phyloP scores from a whole-genome alignment of 2,113 vertebrate genomes.

The Sapayoa aenigma region DNA sequence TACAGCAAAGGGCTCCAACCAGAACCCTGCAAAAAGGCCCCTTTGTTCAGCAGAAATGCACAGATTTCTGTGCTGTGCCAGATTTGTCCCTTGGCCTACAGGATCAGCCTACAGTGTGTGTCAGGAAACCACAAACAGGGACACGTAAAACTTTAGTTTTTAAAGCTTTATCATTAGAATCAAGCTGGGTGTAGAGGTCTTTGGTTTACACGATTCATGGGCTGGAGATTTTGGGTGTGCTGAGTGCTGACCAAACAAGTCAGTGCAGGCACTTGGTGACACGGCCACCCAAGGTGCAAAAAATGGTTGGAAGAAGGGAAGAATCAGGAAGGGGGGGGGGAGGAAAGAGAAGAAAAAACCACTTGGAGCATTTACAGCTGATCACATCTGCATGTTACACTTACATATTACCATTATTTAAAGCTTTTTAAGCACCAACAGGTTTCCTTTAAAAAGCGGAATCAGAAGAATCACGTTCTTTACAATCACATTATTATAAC shows the following conservation, averaged over 20 bases:
- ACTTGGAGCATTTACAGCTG: not conserved
- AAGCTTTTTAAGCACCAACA: not conserved
- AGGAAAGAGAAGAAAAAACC: not conserved
- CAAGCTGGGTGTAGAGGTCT: not conserved
- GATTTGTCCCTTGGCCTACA: not conserved
- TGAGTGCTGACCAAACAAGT: conserved; percentile 34
- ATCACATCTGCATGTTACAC: not conserved
- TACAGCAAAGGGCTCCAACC: not conserved
- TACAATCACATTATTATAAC: not conserved
- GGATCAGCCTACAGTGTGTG: not conserved
- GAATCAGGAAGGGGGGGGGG: not conserved
- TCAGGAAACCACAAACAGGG: not conserved
- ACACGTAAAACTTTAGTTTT: not conserved
- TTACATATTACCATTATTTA: not conserved
- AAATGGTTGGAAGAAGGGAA: not conserved
- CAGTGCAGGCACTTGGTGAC: not conserved
- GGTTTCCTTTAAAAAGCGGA: not conserved
- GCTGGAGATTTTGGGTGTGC: not conserved
- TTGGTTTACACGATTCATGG: conserved; percentile 35
- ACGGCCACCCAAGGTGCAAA: not conserved
- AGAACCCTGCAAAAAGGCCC: not conserved
- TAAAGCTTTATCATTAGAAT: not conserved
- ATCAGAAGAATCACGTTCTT: not conserved
- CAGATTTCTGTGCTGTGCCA: fast-evolving
- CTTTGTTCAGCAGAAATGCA: fast-evolving